phyloP scores from a whole-genome alignment of 1,140 invertebrate species.

The Drosophila auraria region DNA sequence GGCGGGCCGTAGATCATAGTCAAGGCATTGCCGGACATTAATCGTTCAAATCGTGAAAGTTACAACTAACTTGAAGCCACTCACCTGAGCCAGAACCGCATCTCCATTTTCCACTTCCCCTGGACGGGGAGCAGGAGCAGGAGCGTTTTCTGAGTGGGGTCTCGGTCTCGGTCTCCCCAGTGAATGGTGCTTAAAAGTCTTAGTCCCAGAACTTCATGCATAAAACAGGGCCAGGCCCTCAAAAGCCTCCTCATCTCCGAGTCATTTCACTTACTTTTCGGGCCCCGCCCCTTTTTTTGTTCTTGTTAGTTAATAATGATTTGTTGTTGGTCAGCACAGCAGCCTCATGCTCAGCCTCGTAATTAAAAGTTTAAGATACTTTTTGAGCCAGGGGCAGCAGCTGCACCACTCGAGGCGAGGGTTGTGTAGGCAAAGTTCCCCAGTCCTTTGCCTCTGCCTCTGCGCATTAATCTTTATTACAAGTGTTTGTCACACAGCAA shows the following conservation, averaged over 20 bases:
- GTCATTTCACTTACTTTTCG: constrained; percentile 49
- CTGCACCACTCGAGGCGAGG: constrained; percentile 46
- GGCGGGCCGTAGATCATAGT: constrained; percentile 50
- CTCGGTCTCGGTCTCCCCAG: constrained; percentile 23
- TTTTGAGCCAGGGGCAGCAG: constrained; percentile 67
- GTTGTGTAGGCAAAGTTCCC: constrained; percentile 66
- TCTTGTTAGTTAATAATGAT: constrained; percentile 78
- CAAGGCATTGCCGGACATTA: constrained; percentile 55
- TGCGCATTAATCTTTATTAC: constrained; percentile 80
- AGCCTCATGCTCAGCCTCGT: constrained; percentile 40
- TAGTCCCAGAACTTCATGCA: constrained; percentile 42
- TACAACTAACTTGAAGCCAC: constrained; percentile 40
- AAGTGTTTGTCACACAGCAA: constrained; percentile 76
- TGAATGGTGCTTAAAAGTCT: constrained; percentile 58
- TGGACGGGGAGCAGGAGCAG: background rate
- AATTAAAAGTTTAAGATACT: constrained; percentile 82
- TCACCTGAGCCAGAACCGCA: constrained; percentile 29
- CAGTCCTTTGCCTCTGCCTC: background rate
- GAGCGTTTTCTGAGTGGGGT: constrained; percentile 32
- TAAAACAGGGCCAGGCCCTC: constrained; percentile 35
- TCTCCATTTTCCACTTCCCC: background rate
- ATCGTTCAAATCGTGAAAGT: constrained; percentile 62
- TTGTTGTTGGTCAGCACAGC: constrained; percentile 64
- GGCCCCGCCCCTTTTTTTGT: constrained; percentile 22
- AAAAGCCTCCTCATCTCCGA: constrained; percentile 27